phyloP scores from a whole-genome alignment of 1,140 invertebrate species.

The Caenorhabditis inopinata region DNA sequence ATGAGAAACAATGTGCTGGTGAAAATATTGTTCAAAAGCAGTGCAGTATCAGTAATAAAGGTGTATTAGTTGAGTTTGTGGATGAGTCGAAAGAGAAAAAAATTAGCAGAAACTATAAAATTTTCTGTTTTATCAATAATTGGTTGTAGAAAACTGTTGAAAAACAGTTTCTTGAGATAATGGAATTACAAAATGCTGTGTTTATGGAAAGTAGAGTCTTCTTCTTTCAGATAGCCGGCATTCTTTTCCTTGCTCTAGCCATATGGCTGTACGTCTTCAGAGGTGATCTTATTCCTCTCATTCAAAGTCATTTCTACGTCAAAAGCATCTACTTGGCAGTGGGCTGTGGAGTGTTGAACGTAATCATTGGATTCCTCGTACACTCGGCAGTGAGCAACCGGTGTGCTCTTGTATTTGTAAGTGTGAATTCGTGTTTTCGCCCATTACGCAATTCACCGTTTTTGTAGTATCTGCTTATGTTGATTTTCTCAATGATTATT shows the following conservation, averaged over 20 bases:
- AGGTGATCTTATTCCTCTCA: neutral
- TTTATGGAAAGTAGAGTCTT: no score
- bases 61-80: no score
- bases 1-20: neutral
- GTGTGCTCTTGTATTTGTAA: neutral
- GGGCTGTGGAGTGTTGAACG: neutral
- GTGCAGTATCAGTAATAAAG: no score
- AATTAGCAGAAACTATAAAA: no score
- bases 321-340: neutral
- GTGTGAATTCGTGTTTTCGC: neutral
- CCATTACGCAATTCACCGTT: no score
- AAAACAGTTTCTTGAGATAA: no score
- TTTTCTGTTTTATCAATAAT: no score
- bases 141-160: no score
- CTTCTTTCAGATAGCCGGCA: neutral
- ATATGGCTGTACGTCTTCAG: slow-evolving; percentile 4
- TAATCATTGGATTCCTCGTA: neutral
- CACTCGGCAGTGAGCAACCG: neutral
- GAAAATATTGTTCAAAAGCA: neutral
- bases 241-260: neutral
- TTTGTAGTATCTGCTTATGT: neutral
- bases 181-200: no score
- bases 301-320: slow-evolving; percentile 20
- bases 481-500: neutral
- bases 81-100: no score